Evolutionary conservation across 2,888 invertebrate species (phyloP), one percentile per base, ranked within the genome.

Genomic region (Ptychoptera contaminata): DNA sequence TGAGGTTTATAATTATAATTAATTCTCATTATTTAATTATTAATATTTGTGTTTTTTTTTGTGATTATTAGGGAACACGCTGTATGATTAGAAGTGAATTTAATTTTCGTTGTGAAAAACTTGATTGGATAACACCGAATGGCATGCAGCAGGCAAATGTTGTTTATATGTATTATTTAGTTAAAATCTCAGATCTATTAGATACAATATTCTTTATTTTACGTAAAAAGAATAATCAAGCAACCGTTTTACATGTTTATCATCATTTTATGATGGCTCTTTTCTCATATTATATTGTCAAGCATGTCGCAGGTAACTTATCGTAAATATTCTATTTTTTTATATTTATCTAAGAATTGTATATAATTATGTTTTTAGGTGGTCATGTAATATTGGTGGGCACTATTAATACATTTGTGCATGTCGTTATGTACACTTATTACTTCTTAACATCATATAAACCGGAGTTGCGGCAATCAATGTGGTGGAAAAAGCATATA

Each of bases 401-500:
- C 1, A 57, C 77, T 1, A 58, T 84, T 16, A 91, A 90, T 58
- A 69, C 72, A 0, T 74, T 81, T 47, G 83, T 91, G 0, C 90
- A 91, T 56, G 58, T 74, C 1, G 59, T 86, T 29, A 90, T 91
- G 88, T 90, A 90, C 58, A 67, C 69, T 1, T 84, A 91, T 60
- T 91, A 91, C 58, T 72, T 86, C 10, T 56, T 83, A 48, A 74
- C 84, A 1, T 83, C 86, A 0, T 65, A 79, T 46, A 72, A 81
- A 37, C 82, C 82, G 0, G 70, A 71, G 40, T 72, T 79, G 55
- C 78, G 80, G 51, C 68, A 78, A 47, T 77, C 77, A 43, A 60
- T 81, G 1, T 83, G 83, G 82, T 83, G 87, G 81, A 91, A 91
- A 59, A 83, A 82, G 50, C 73, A 84, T 56, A 79, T 91, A 48